Percentiles rank a stretch among this genome's conserved stretches.
These are phyloP conservation scores for Cheilosia impressa DNA, from an alignment of 2,888 invertebrate species.

Conservation along the genomic window DNA sequence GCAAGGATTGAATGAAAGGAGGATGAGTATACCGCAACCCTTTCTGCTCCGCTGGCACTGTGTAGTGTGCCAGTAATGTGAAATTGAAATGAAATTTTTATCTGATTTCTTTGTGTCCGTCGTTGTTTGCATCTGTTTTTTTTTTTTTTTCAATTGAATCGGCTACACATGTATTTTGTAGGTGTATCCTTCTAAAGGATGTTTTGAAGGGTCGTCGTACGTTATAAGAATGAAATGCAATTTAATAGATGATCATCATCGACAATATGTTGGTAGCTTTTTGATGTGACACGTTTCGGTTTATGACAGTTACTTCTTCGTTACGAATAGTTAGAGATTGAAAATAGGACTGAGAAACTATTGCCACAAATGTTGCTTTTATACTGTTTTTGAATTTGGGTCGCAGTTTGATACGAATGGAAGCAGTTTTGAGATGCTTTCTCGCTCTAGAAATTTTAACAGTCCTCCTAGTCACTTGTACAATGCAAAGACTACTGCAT, in stretches of 20 bases:
- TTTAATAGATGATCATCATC: conserved; percentile 53
- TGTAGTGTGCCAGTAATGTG: conserved; percentile 66
- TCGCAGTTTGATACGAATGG: too few relatives aligned
- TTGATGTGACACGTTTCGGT: conserved; percentile 61
- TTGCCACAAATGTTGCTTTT: too few relatives aligned
- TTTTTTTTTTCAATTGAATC: conserved; percentile 15
- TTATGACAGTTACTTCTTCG: neutral
- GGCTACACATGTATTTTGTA: conserved; percentile 16
- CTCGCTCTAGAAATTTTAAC: too few relatives aligned
- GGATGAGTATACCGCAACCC: conserved; percentile 3
- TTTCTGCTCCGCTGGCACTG: conserved; percentile 1
- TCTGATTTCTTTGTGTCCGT: conserved; percentile 65
- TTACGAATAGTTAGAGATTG: too few relatives aligned
- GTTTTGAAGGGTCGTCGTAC: neutral
- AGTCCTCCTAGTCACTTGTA: too few relatives aligned
- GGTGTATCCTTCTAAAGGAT: conserved; percentile 19
- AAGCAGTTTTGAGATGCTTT: too few relatives aligned
- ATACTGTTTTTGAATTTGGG: too few relatives aligned
- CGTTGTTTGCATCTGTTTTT: conserved; percentile 66
- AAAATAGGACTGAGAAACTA: too few relatives aligned
- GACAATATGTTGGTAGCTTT: conserved; percentile 17
- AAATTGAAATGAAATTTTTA: conserved; percentile 74
- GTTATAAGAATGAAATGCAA: conserved; percentile 54
- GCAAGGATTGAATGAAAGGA: conserved; percentile 46
- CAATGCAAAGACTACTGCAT: too few relatives aligned